Evolutionary conservation across 2,113 vertebrate species (phyloP).

Genomic region (Alligator sinensis): DNA sequence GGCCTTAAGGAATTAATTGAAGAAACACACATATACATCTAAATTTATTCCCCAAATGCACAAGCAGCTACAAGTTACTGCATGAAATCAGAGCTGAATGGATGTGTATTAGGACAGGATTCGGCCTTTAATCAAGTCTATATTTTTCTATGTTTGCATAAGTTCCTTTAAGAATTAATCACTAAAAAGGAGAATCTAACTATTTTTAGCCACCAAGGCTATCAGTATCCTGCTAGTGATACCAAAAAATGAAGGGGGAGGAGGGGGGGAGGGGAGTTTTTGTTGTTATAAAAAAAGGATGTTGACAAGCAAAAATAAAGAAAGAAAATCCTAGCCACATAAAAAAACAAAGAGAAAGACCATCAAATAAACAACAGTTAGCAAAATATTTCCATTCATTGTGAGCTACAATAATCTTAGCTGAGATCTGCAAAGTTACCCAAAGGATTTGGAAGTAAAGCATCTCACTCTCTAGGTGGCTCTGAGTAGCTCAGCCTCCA

Average conservation of each 20-base stretch:
- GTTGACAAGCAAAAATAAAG: neutral
- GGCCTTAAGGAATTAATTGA: neutral
- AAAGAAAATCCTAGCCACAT: neutral
- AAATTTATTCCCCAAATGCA: neutral
- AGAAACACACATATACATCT: neutral
- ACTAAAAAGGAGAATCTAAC: neutral
- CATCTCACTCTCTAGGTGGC: neutral
- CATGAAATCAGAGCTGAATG: conserved; percentile 37
- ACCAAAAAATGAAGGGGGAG: neutral
- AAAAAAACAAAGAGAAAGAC: neutral
- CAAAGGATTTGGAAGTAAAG: neutral
- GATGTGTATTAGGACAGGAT: neutral
- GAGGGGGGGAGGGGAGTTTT: neutral
- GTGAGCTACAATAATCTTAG: conserved; percentile 5
- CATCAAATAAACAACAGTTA: neutral
- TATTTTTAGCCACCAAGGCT: neutral
- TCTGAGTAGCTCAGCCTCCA: neutral
- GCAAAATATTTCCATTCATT: conserved; percentile 15
- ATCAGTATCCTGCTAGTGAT: neutral
- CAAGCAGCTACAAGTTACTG: neutral
- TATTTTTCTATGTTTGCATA: neutral
- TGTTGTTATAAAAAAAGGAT: neutral
- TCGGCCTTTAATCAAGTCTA: neutral
- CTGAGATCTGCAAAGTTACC: neutral
- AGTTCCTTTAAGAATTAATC: neutral